A percentile compares a stretch with the other conserved stretches of the same genome.
These are phyloP conservation scores for Morus bassanus DNA, from an alignment of 2,797 vertebrate genomes.

Conservation along the genomic window DNA sequence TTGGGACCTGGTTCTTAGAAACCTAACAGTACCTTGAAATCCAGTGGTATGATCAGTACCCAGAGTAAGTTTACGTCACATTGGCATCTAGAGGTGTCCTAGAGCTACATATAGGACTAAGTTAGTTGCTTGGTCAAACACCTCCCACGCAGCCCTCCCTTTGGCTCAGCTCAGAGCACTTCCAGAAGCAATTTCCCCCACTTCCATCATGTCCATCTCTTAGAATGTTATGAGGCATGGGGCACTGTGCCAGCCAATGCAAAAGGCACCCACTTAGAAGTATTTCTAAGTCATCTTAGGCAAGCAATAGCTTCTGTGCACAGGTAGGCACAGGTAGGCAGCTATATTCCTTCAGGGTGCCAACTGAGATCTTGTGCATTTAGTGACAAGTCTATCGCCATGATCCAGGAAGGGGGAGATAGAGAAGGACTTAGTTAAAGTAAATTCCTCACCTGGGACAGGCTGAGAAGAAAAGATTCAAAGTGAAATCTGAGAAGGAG, in stretches of 20 bases:
- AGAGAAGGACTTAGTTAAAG: not conserved
- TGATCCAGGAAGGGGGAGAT: not conserved
- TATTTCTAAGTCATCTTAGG: not conserved
- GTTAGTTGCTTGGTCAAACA: not conserved
- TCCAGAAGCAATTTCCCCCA: not conserved
- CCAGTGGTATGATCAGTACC: not conserved
- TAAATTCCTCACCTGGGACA: not conserved
- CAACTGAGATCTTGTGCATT: not conserved
- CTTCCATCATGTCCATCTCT: not conserved
- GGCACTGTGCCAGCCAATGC: not conserved
- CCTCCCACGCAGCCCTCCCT: not conserved
- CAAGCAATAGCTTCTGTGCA: not conserved
- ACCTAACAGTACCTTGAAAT: not conserved
- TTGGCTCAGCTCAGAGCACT: not conserved
- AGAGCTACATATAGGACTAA: not conserved
- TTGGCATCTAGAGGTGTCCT: not conserved
- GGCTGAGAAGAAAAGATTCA: not conserved
- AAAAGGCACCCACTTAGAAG: not conserved
- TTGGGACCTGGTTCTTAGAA: not conserved
- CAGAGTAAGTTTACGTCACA: not conserved
- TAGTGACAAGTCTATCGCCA: not conserved
- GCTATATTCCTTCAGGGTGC: not conserved
- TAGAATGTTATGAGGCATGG: not conserved
- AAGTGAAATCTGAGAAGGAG: not conserved
- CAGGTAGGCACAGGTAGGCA: not conserved